phyloP scores from a whole-genome alignment of 2,888 invertebrate species.

The Aethes cnicana region DNA sequence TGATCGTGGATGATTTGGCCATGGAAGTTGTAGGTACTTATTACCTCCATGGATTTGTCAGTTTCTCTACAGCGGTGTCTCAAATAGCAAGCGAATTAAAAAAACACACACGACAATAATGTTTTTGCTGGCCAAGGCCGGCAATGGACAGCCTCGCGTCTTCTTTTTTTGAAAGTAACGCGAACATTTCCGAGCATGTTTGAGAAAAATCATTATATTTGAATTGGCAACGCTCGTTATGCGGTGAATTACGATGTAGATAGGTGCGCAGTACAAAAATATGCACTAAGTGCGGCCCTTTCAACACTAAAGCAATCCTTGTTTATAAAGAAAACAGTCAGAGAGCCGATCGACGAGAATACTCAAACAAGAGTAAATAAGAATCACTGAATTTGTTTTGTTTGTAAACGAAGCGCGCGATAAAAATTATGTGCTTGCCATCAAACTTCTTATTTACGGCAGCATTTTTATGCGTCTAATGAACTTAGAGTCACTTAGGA shows the following conservation, averaged over 20 bases:
- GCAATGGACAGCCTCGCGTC: no score
- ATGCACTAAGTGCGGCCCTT: conserved; percentile 2
- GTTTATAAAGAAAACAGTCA: conserved; percentile 28
- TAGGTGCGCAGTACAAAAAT: neutral
- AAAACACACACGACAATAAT: no score
- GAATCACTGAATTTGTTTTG: conserved; percentile 27
- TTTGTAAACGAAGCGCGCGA: conserved; percentile 27
- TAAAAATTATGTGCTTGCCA: conserved; percentile 28
- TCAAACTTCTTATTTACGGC: conserved; percentile 30
- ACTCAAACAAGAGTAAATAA: conserved; percentile 25
- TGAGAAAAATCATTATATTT: no score
- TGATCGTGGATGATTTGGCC: no score
- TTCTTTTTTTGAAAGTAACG: no score
- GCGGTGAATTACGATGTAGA: neutral
- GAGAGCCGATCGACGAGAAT: conserved; percentile 15
- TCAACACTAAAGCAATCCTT: conserved; percentile 11
- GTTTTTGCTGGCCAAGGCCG: no score
- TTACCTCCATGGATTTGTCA: no score
- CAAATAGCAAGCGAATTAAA: no score
- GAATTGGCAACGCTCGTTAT: no score
- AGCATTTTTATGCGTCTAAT: conserved; percentile 24
- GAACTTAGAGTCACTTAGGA: conserved; percentile 22
- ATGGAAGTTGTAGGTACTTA: no score
- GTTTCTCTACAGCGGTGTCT: no score
- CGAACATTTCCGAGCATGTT: no score